Evolutionary conservation across 2,888 invertebrate genomes (phyloP).

Genomic region (Flexamia atlantica): DNA sequence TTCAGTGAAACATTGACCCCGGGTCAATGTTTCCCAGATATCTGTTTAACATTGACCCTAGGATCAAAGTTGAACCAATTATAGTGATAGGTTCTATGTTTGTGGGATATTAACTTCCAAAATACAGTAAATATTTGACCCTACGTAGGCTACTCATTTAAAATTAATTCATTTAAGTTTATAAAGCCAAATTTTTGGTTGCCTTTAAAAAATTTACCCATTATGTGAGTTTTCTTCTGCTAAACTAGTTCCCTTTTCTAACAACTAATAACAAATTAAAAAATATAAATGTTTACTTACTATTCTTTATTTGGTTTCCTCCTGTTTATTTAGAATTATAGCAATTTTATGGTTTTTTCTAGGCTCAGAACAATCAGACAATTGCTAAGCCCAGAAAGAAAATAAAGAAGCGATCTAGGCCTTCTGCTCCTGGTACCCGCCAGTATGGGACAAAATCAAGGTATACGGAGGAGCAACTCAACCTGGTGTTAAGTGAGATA

Average conservation of each 20-base stretch:
- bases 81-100: not conserved
- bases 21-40: no score
- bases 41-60: not conserved
- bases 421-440: conserved; percentile 34
- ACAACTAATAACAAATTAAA: not conserved
- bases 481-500: no score
- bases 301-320: conserved; percentile 3
- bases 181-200: not conserved
- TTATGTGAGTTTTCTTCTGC: not conserved
- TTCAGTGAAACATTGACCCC: conserved; percentile 20
- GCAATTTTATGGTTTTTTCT: not conserved
- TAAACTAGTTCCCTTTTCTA: conserved; percentile 10
- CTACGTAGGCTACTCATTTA: conserved; percentile 1
- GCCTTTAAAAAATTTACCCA: not conserved
- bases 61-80: conserved; percentile 22
- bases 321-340: conserved; percentile 7
- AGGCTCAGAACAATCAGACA: conserved; percentile 21
- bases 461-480: conserved; percentile 35
- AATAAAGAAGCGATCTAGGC: conserved; percentile 26
- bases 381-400: conserved; percentile 26
- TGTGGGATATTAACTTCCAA: conserved; percentile 1
- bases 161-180: not conserved
- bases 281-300: not conserved
- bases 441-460: conserved; percentile 27
- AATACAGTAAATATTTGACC: conserved; percentile 7